phyloP scores from a whole-genome alignment of 2,797 vertebrate species.

The Spinibarbus caldwelli region DNA sequence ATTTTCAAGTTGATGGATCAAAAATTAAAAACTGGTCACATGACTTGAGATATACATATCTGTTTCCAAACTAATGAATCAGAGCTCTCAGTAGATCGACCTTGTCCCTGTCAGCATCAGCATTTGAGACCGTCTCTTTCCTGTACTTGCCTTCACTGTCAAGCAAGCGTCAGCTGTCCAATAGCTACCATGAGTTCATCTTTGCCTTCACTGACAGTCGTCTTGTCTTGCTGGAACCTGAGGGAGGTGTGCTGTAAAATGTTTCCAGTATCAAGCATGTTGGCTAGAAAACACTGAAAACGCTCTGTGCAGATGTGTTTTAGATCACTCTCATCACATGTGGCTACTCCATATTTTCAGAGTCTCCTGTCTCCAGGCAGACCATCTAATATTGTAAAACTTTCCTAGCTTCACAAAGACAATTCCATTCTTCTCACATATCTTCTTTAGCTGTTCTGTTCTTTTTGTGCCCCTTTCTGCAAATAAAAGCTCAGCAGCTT shows the following conservation, averaged over 20 bases:
- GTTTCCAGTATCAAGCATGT: constrained; percentile 45
- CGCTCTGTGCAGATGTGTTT: constrained; percentile 29
- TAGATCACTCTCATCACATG: constrained; percentile 31
- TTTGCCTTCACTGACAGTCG: constrained; percentile 35
- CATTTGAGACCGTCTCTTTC: too few species aligned
- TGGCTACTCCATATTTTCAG: constrained; percentile 41
- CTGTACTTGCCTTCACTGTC: constrained; percentile 28
- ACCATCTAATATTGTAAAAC: constrained; percentile 49
- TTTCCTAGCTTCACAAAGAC: constrained; percentile 36
- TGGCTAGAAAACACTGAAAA: constrained; percentile 33
- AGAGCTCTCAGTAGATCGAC: not conserved
- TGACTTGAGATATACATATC: constrained; percentile 41
- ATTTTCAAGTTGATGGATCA: constrained; percentile 47
- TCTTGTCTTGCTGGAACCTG: constrained; percentile 37
- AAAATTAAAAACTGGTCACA: constrained; percentile 39
- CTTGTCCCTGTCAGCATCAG: constrained; percentile 13
- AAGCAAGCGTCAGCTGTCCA: constrained; percentile 27
- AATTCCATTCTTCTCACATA: constrained; percentile 9
- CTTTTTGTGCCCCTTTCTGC: not conserved
- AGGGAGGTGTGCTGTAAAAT: constrained; percentile 19
- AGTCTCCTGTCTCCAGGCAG: constrained; percentile 44
- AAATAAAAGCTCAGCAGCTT: constrained; percentile 42
- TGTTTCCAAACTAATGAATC: constrained; percentile 32
- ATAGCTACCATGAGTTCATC: constrained; percentile 26
- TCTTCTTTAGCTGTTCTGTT: not conserved